Conservation (phyloP, 2,888 invertebrate genomes). For the Hoplodrina ambigua region DNA sequence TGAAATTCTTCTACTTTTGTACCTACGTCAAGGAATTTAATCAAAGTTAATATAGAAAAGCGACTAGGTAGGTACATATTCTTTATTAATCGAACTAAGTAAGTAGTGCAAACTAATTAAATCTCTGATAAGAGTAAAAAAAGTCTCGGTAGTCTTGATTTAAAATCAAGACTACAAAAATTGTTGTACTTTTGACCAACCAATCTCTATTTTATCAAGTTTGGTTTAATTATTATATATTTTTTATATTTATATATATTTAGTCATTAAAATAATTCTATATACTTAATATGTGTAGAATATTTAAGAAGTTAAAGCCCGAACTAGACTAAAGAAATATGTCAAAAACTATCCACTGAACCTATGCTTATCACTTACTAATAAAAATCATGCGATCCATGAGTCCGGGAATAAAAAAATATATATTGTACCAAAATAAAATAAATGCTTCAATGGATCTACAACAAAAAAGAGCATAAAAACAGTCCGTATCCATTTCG, state of each 20-base stretch:
- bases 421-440: constrained; percentile 29
- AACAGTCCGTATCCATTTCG: constrained; percentile 63
- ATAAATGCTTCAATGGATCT: constrained; percentile 41
- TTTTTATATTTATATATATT: too few species aligned
- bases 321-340: background rate
- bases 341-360: background rate
- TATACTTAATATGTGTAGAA: background rate
- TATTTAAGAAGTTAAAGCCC: background rate
- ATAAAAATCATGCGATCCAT: background rate
- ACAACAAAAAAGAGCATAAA: constrained; percentile 64
- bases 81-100: background rate
- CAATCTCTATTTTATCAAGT: background rate
- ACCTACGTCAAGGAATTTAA: constrained; percentile 40
- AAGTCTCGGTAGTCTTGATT: background rate
- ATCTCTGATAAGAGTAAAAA: background rate
- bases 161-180: too few species aligned
- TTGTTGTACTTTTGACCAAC: too few species aligned
- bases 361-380: background rate
- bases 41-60: constrained; percentile 30
- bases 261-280: background rate
- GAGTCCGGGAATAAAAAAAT: constrained; percentile 5
- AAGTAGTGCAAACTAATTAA: too few species aligned
- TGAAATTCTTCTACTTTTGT: constrained; percentile 61
- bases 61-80: constrained; percentile 5
- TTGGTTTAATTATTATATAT: background rate